phyloP scores from a whole-genome alignment of 2,113 vertebrate genomes.

The Sturnus vulgaris region DNA sequence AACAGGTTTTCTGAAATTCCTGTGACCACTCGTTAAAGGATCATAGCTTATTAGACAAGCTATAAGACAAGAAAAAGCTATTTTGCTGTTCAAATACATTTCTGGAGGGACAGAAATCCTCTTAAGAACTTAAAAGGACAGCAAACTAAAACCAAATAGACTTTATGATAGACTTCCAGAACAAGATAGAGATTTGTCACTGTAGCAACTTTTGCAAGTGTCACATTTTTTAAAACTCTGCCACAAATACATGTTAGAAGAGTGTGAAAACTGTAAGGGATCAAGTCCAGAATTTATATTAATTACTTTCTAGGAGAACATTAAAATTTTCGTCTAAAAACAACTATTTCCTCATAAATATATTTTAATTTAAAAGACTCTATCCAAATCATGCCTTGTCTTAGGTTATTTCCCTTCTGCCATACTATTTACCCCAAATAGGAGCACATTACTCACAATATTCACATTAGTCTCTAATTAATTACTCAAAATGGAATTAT shows the following conservation, averaged over 20 bases:
- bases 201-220: background rate
- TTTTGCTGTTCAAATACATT: background rate
- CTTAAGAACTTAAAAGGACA: background rate
- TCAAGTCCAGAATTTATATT: background rate
- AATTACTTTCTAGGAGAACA: background rate
- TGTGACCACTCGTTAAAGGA: background rate
- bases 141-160: background rate
- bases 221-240: background rate
- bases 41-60: background rate
- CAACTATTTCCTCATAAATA: background rate
- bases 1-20: background rate
- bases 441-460: background rate
- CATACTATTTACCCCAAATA: background rate
- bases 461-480: background rate
- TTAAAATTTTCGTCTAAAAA: background rate
- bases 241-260: background rate
- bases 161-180: background rate
- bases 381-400: background rate
- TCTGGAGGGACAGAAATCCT: background rate
- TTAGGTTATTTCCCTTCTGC: background rate
- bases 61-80: background rate
- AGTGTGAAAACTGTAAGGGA: background rate
- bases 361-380: background rate
- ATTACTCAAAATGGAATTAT: background rate
- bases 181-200: background rate